Conservation (phyloP, 2,113 vertebrate genomes). For the Sylvilagus bachmani region DNA sequence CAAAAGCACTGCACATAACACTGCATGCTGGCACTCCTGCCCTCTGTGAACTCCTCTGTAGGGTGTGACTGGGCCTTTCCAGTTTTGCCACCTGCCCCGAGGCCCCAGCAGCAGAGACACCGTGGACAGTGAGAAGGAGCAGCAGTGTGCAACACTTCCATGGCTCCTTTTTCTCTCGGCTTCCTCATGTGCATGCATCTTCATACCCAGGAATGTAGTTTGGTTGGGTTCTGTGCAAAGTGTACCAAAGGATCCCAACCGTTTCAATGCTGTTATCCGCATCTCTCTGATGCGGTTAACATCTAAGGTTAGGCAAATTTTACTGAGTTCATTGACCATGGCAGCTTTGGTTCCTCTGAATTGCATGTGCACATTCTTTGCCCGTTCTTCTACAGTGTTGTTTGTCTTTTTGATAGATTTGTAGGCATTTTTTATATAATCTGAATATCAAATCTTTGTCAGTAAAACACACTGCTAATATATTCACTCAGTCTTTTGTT, state of each 20-base stretch:
- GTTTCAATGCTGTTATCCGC: neutral
- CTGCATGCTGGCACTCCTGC: rapidly evolving
- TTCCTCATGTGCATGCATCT: neutral
- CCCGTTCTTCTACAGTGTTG: neutral
- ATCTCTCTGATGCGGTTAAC: neutral
- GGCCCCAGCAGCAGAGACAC: neutral
- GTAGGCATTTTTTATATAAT: neutral
- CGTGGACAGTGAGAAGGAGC: neutral
- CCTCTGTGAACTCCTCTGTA: neutral
- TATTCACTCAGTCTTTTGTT: neutral
- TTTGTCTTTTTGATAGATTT: neutral
- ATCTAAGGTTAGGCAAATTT: neutral
- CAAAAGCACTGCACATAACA: neutral
- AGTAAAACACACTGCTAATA: neutral
- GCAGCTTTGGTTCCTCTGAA: neutral
- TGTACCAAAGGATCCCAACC: neutral
- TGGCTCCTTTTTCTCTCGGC: neutral
- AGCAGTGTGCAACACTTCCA: neutral
- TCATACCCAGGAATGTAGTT: neutral
- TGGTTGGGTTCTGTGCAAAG: neutral
- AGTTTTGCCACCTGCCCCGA: neutral
- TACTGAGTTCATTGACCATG: neutral
- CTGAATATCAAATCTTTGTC: neutral
- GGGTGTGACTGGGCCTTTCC: neutral
- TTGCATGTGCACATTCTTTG: neutral